These are phyloP conservation scores for Yponomeuta cagnagella DNA, from an alignment of 2,888 invertebrate genomes.

Conservation along the genomic window DNA sequence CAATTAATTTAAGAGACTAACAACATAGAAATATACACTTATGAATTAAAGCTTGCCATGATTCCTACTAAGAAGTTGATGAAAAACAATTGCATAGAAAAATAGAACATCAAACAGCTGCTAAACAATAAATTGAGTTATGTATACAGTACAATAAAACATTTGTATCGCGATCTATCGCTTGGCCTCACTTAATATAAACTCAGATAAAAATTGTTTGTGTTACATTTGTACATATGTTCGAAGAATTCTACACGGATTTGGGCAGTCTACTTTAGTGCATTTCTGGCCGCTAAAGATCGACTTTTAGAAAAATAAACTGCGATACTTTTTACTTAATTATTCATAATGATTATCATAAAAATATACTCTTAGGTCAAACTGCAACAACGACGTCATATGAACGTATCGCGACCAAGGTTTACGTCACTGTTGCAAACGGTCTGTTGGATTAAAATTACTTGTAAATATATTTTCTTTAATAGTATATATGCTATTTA, in stretches of 20 bases:
- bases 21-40: constrained; percentile 49
- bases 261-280: background rate
- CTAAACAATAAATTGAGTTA: constrained; percentile 42
- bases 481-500: background rate
- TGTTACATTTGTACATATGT: background rate
- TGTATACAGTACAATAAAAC: background rate
- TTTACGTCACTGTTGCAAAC: constrained; percentile 6
- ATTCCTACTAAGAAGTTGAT: constrained; percentile 25
- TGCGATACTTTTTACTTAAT: constrained; percentile 24
- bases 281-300: constrained; percentile 22
- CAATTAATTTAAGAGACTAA: constrained; percentile 62
- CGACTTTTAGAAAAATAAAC: constrained; percentile 62
- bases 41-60: constrained; percentile 62
- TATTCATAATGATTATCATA: constrained; percentile 27
- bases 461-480: constrained; percentile 8
- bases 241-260: background rate
- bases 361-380: constrained; percentile 34
- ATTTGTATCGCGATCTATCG: background rate
- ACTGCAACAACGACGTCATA: constrained; percentile 25
- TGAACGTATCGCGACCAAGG: constrained; percentile 19
- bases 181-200: background rate
- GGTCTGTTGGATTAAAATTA: background rate
- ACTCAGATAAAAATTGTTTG: background rate
- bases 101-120: constrained; percentile 28
- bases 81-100: constrained; percentile 31